A percentile compares a stretch with the other conserved stretches of the same genome.
These are phyloP conservation scores for Olivierus martensii DNA, from an alignment of 1,140 invertebrate species.

Conservation along the genomic window DNA sequence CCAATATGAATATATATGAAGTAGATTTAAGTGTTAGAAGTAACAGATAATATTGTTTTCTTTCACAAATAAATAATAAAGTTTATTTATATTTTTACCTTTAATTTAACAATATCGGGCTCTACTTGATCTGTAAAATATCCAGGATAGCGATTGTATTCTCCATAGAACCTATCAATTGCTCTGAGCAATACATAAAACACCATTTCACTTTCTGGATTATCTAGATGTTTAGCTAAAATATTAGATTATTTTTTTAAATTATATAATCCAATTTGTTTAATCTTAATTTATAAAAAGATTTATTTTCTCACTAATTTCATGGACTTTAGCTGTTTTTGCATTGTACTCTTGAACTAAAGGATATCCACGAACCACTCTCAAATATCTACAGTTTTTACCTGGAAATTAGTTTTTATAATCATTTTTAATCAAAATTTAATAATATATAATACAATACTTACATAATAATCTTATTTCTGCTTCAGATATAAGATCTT, in stretches of 20 bases:
- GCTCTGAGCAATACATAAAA: conserved; percentile 84
- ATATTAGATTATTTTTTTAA: too few relatives aligned
- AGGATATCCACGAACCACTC: conserved; percentile 60
- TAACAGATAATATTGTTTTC: too few relatives aligned
- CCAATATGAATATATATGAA: too few relatives aligned
- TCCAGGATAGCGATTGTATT: conserved; percentile 82
- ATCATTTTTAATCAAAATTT: conserved; percentile 8
- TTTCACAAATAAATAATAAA: too few relatives aligned
- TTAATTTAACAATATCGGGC: conserved; percentile 72
- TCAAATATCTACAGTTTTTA: conserved; percentile 41
- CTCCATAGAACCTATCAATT: conserved; percentile 73
- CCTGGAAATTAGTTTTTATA: too few relatives aligned
- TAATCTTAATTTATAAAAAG: too few relatives aligned
- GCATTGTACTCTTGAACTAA: conserved; percentile 61
- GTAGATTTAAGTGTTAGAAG: too few relatives aligned
- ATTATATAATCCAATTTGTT: too few relatives aligned
- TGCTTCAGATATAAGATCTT: conserved; percentile 53
- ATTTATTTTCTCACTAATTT: conserved; percentile 38
- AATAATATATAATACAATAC: conserved; percentile 5
- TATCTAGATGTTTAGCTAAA: conserved; percentile 37
- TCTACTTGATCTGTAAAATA: conserved; percentile 75
- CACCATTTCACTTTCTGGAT: conserved; percentile 70
- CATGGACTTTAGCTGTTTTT: conserved; percentile 35
- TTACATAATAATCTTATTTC: conserved; percentile 50
- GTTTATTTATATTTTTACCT: too few relatives aligned